Base-by-base conservation (phyloP, 2,113 vertebrate species). In the Atlantisia rogersi region DNA sequence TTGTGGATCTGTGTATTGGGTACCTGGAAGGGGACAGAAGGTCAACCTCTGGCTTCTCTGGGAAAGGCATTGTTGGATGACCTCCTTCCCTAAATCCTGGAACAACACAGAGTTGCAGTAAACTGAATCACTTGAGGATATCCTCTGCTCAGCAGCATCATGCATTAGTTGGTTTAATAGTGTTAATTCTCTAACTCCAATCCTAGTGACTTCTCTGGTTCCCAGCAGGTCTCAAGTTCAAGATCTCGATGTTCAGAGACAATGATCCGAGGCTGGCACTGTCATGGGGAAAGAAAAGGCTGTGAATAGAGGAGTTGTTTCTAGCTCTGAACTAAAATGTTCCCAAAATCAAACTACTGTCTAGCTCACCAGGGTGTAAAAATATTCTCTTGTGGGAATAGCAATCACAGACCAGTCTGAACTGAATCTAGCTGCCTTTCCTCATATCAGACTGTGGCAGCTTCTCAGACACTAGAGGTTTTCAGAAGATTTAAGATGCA, bases 91-190 rank as follows among this genome's bases (percentile, higher is more conserved):
- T 63, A 56, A 91, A 87, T 12, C 26, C 39, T 9, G 16, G 24
- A 69, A 13, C 35, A 48, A 9, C 7, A 14, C 13, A 48, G 32
- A 17, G 53, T 44, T 67, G 39, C 1, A 1, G 26, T 5, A 17
- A 68, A 68, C 2, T 8, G 0, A 0, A 19, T 29, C 10, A 3
- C 48, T 80, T 40, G 15, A 69, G 44, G 59, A 12, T 28, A 15
- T 63, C 21, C 25, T 71, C 26, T 20, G 25, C 39, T 42, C 25
- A 13, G 50, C 52, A 26, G 15, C 26, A 25, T 9, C 0, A 0
- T 32, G 48, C 44, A 37, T 76, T 32, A 44, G 10, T 11, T 84
- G 60, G 55, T 42, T 88, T 74, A 76, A 87, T 56, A 50, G 69
- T 1, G 28, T 53, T 70, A 88, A 48, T 39, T 48, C 65, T n/a